phyloP scores from a whole-genome alignment of 2,113 vertebrate genomes.

The Peromyscus polionotus region DNA sequence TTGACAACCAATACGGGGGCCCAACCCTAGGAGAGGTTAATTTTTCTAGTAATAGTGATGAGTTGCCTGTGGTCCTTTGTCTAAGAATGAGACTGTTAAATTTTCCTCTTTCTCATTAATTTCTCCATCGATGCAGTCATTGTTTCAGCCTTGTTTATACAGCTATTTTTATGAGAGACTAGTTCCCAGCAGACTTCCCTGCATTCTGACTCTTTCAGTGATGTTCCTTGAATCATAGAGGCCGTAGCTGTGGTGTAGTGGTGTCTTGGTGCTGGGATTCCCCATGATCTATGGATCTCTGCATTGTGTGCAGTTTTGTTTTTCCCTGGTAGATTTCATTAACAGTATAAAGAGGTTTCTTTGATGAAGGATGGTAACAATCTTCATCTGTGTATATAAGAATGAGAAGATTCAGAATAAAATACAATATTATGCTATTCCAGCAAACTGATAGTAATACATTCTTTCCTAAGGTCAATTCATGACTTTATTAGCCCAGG shows the following conservation, averaged over 20 bases:
- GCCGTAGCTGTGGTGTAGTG: neutral
- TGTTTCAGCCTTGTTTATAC: neutral
- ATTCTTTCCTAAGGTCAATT: neutral
- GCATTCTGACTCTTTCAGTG: neutral
- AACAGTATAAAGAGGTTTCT: neutral
- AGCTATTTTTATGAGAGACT: neutral
- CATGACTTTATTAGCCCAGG: neutral
- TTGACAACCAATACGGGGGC: neutral
- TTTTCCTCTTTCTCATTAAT: neutral
- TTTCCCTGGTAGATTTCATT: neutral
- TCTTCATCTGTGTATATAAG: neutral
- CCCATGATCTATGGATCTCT: neutral
- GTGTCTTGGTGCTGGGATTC: neutral
- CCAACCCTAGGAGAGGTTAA: neutral
- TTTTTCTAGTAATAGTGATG: neutral
- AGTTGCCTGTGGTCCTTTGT: neutral
- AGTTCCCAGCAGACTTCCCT: neutral
- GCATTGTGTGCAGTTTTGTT: neutral
- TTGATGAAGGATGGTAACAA: neutral
- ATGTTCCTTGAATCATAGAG: neutral
- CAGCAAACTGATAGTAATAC: neutral
- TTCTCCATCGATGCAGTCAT: too few species aligned
- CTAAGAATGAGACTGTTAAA: neutral
- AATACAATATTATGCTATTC: neutral
- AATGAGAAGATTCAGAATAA: neutral